These are phyloP conservation scores for Cinclus mexicanus DNA, from an alignment of 2,113 vertebrate species.

Conservation along the genomic window DNA sequence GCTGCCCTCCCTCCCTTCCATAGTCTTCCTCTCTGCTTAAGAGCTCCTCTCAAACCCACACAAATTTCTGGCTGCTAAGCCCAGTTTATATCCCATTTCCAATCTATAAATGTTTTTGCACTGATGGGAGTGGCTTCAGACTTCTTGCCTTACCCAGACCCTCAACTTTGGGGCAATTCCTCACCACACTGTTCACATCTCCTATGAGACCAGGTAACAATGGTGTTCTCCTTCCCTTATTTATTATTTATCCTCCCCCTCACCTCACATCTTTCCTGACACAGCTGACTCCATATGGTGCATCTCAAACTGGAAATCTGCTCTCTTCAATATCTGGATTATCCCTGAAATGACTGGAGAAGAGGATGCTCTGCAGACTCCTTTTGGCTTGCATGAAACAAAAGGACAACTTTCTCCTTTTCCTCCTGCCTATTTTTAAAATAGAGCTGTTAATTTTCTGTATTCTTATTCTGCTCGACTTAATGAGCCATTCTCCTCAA, in stretches of 20 bases:
- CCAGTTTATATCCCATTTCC: background rate
- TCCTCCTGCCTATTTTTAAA: background rate
- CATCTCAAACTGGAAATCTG: background rate
- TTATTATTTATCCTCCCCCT: background rate
- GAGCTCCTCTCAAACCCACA: background rate
- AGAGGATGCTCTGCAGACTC: background rate
- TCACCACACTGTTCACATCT: background rate
- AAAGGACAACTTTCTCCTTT: background rate
- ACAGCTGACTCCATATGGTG: background rate
- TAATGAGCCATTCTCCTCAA: slow-evolving; percentile 29
- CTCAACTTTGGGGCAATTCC: background rate
- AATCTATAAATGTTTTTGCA: background rate
- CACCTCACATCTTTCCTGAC: background rate
- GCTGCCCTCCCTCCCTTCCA: background rate
- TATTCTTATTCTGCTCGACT: background rate
- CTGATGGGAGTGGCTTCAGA: background rate
- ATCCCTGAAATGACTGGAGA: background rate
- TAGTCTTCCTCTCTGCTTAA: background rate
- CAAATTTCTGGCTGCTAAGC: background rate
- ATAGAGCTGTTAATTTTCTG: background rate
- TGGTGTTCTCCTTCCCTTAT: background rate
- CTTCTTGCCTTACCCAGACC: background rate
- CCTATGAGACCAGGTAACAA: background rate
- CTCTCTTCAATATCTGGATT: background rate
- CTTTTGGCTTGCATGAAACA: background rate